Evolutionary conservation across 2,797 vertebrate species (phyloP), one percentile per base, ranked within the genome.

Genomic region (Neopelma chrysocephalum): DNA sequence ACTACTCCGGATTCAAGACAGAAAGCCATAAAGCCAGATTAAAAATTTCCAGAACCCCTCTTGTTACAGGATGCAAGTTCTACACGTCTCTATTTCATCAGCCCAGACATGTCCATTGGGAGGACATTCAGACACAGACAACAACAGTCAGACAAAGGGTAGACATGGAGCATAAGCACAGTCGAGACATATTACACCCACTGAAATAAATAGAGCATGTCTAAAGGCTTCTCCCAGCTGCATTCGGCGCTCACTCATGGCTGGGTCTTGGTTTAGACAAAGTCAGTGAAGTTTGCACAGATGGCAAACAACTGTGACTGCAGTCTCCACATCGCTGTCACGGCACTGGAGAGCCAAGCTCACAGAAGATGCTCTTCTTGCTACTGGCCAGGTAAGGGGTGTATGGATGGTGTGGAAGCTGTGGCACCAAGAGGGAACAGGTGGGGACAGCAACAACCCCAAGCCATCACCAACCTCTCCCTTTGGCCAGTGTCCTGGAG

Each of bases 161-260:
- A 76, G 72, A 61, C 76, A 42, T 3, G 36, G 38, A 66, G 38
- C 42, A 69, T 31, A 48, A 93, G 64, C 53, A 80, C 57, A 72
- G 23, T 0, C 2, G 7, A 91, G 87, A 79, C 26, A 10, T 8
- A 38, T 31, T 66, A 88, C 25, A 0, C 85, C 56, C 57, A 56
- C 21, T 60, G 73, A 88, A 90, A 94, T 73, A 94, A 90, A 81
- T 0, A 84, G 83, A 93, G 73, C 62, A 0, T 73, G 66, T 76
- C 86, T 82, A 94, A 92, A 92, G 60, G 51, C 82, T 93, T 96
- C 48, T 76, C 70, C 50, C 81, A 92, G 77, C 62, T 84, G 66
- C 73, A 34, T 7, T 83, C 0, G 0, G 62, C 7, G 10, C 42
- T 90, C 50, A 9, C 22, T 73, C 70, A 10, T 8, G 32, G 53